Evolutionary conservation across 2,113 vertebrate genomes (phyloP).

Genomic region (Cynocephalus volans): DNA sequence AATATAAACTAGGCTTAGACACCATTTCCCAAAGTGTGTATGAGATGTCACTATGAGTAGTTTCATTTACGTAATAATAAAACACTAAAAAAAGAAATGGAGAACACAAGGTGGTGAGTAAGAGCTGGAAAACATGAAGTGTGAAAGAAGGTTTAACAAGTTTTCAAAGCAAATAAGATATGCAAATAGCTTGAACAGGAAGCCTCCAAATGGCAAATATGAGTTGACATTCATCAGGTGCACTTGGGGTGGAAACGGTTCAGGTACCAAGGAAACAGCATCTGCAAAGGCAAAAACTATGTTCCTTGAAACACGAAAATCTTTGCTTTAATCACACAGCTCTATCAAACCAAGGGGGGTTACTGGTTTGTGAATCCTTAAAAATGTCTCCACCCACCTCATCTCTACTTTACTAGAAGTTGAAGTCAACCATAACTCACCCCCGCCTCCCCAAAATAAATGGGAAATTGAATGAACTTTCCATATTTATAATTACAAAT

Average conservation of each 20-base stretch:
- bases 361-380: not conserved
- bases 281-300: not conserved
- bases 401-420: not conserved
- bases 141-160: constrained; percentile 3
- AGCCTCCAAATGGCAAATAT: not conserved
- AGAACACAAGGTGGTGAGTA: not conserved
- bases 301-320: not conserved
- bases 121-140: not conserved
- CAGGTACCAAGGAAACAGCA: not conserved
- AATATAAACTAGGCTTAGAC: constrained; percentile 4
- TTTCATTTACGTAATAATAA: not conserved
- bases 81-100: not conserved
- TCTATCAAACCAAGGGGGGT: not conserved
- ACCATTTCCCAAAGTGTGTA: not conserved
- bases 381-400: not conserved
- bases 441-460: not conserved
- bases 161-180: constrained; percentile 1
- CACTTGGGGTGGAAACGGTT: not conserved
- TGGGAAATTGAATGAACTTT: not conserved
- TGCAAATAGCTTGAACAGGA: not conserved
- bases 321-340: not conserved
- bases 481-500: not conserved
- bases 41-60: not conserved
- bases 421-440: not conserved
- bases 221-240: not conserved